phyloP scores from a whole-genome alignment of 2,888 invertebrate species.

The Linnaemya vulpina region DNA sequence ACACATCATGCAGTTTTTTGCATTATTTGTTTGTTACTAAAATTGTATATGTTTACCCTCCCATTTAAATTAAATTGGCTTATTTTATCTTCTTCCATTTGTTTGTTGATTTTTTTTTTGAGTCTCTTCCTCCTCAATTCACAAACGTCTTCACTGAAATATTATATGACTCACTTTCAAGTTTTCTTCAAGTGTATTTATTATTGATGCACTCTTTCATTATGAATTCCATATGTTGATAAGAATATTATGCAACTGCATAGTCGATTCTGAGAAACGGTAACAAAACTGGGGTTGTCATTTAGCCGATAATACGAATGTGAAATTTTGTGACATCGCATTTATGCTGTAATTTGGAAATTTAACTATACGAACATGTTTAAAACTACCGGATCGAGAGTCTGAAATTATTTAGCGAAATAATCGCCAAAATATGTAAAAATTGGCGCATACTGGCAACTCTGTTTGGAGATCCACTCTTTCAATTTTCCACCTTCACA shows the following conservation, averaged over 20 bases:
- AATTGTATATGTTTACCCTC: constrained; percentile 5
- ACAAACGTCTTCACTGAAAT: constrained; percentile 43
- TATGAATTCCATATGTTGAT: constrained; percentile 1
- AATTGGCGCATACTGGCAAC: too few relatives aligned
- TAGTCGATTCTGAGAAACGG: too few relatives aligned
- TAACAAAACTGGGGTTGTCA: too few relatives aligned
- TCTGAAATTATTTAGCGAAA: too few relatives aligned
- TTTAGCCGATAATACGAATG: too few relatives aligned
- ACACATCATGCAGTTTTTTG: constrained; percentile 35
- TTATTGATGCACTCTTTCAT: constrained; percentile 34
- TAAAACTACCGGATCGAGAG: too few relatives aligned
- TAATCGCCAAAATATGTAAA: too few relatives aligned
- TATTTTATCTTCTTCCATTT: constrained; percentile 14
- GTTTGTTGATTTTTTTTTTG: background rate
- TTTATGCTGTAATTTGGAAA: too few relatives aligned
- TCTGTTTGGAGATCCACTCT: too few relatives aligned
- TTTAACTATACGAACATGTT: too few relatives aligned
- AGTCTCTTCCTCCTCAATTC: constrained; percentile 29
- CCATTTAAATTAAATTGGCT: constrained; percentile 55
- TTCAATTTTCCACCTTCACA: too few relatives aligned
- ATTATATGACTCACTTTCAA: constrained; percentile 52
- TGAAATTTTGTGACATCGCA: too few relatives aligned
- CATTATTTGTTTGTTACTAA: constrained; percentile 18
- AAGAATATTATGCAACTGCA: background rate
- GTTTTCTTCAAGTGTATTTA: constrained; percentile 24